Conservation (phyloP, 1,140 invertebrate species). For the Apis cerana region DNA sequence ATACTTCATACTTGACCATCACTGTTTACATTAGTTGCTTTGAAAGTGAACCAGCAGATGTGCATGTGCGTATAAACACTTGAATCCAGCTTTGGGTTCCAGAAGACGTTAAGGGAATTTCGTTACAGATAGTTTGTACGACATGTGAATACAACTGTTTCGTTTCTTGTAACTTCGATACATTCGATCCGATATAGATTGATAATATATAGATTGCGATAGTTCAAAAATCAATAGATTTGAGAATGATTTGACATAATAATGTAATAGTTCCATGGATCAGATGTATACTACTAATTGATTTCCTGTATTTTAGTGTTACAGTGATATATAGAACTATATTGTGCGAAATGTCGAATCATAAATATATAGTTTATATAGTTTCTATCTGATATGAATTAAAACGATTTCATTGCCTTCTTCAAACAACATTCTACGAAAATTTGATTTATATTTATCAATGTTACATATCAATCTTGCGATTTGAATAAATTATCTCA, state of each 20-base stretch:
- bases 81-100: constrained; percentile 4
- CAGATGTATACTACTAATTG: background rate
- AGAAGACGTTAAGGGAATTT: constrained; percentile 18
- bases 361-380: background rate
- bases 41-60: constrained; percentile 53
- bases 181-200: background rate
- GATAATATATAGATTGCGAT: background rate
- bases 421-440: background rate
- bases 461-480: background rate
- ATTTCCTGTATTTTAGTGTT: background rate
- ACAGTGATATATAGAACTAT: background rate
- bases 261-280: background rate
- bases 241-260: background rate
- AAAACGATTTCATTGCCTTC: no score
- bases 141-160: background rate
- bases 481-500: background rate
- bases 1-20: constrained; percentile 25
- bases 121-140: background rate
- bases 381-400: background rate
- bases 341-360: background rate
- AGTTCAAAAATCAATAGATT: background rate
- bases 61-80: constrained; percentile 48
- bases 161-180: background rate
- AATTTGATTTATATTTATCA: background rate
- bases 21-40: constrained; percentile 45